Evolutionary conservation across 2,888 invertebrate species (phyloP), one percentile per base, ranked within the genome.

Genomic region (Monoplex corrugatus): DNA sequence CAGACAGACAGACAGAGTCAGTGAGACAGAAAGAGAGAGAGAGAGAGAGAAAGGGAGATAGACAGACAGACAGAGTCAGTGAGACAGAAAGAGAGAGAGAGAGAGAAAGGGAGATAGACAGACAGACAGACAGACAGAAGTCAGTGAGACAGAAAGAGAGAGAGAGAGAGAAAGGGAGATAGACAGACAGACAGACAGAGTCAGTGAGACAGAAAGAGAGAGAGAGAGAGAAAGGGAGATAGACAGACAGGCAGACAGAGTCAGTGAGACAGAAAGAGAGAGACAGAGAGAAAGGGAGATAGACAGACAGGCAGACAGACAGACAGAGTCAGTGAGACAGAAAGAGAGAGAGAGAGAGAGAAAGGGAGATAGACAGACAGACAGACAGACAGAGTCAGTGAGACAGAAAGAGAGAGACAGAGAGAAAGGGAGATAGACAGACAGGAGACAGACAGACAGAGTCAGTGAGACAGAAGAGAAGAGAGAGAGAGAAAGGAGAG

Each of bases 1-100:
- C n/a, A n/a, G n/a, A n/a, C n/a, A n/a, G n/a, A n/a, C n/a, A n/a
- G n/a, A n/a, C n/a, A n/a, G n/a, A n/a, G n/a, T n/a, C n/a, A 43
- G n/a, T 10, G n/a, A 43, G 6, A 19, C 8, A 23, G n/a, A 19
- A 23, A 40, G 43, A 72, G 72, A 72, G 32, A 72, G 72, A 72
- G 35, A 35, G 35, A 16, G 16, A 16, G 35, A 35, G 6, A 35
- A 72, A 35, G 35, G 72, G 35, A n/a, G 13, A n/a, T 16, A 43
- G 43, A 80, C n/a, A n/a, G n/a, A n/a, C n/a, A n/a, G n/a, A n/a
- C n/a, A n/a, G n/a, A n/a, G n/a, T n/a, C n/a, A n/a, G n/a, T n/a
- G 80, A 80, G 43, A 43, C 19, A 80, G 80, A 80, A n/a, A 80
- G 80, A 80, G 43, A 43, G 43, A 80, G 80, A 80, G 43, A 43